These are phyloP conservation scores for Poecile atricapillus DNA, from an alignment of 2,113 vertebrate genomes.

Conservation along the genomic window DNA sequence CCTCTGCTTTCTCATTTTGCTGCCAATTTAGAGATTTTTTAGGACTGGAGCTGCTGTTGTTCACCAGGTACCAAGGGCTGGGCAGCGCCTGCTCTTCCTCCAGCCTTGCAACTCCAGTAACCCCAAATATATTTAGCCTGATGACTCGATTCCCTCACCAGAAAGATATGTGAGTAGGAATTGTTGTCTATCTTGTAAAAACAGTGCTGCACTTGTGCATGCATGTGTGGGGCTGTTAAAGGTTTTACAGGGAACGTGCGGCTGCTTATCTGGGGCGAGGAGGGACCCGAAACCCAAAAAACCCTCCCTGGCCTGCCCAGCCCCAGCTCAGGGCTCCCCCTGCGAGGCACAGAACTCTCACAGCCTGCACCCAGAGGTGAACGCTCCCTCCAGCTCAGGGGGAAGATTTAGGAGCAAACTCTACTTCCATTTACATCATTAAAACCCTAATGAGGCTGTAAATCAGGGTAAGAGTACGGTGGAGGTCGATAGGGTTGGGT, in stretches of 20 bases:
- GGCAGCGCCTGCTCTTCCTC: not conserved
- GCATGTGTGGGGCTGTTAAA: conserved; percentile 49
- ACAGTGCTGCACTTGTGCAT: conserved; percentile 50
- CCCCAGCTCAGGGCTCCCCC: not conserved
- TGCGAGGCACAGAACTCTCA: not conserved
- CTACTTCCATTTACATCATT: conserved; percentile 23
- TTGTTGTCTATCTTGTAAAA: conserved; percentile 61
- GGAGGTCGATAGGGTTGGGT: conserved; percentile 8
- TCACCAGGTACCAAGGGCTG: not conserved
- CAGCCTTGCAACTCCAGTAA: not conserved
- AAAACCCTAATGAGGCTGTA: conserved; percentile 44
- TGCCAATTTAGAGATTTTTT: not conserved
- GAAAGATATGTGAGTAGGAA: conserved; percentile 59
- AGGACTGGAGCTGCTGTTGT: not conserved
- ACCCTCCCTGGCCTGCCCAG: not conserved
- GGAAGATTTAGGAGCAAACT: not conserved
- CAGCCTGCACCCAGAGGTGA: not conserved
- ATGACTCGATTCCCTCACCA: conserved; percentile 57
- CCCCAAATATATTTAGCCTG: not conserved
- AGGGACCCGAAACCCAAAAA: not conserved
- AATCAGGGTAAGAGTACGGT: not conserved
- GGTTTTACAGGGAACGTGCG: conserved; percentile 27
- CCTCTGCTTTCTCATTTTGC: not conserved
- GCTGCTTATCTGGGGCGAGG: conserved; percentile 3
- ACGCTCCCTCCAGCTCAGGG: not conserved